Evolutionary conservation across 2,113 vertebrate genomes (phyloP), one percentile per base, ranked within the genome.

Genomic region (Cyprinodon brontotheroides): DNA sequence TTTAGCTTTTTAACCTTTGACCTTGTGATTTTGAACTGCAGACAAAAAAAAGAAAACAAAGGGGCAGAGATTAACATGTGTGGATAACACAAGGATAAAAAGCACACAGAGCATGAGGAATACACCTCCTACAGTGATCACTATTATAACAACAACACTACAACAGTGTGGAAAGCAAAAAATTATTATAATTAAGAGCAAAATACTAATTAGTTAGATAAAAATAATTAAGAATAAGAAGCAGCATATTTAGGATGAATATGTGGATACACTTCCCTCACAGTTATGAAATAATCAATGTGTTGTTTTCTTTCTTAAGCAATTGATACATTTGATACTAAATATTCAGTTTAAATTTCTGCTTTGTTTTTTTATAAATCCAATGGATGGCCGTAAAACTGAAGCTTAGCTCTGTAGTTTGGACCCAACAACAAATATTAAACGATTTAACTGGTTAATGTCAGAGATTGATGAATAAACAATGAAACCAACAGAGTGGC

Each of bases 401-500:
- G 50, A 20, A n/a, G 50, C 17, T 20, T n/a, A 20, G 17, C 17
- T 53, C 20, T 53, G 8, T 14, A 41, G 41, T 41, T 41, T 41
- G 41, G 41, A 41, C 9, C 41, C 41, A 53, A 53, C 50, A 53
- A 53, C 50, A 53, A 53, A 53, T 53, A 10, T 17, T 65, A 11
- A 3, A 17, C 40, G 12, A 41, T 20, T 17, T 20, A 65, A 11
- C 39, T 72, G 14, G 8, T 63, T 71, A 67, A 15, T 75, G 63
- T n/a, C 36, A 74, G 15, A 50, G 38, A 17, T 3, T 62, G 3
- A 12, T 39, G 53, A 67, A 77, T 60, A 61, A 74, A 80, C 75
- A 88, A 68, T 77, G 22, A 14, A 66, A 83, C 92, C 89, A 89
- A 90, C 82, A 73, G 80, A 69, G 38, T 45, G 69, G 66, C 69